Conservation (phyloP, 2,113 vertebrate genomes). For the Kobus ellipsiprymnus region DNA sequence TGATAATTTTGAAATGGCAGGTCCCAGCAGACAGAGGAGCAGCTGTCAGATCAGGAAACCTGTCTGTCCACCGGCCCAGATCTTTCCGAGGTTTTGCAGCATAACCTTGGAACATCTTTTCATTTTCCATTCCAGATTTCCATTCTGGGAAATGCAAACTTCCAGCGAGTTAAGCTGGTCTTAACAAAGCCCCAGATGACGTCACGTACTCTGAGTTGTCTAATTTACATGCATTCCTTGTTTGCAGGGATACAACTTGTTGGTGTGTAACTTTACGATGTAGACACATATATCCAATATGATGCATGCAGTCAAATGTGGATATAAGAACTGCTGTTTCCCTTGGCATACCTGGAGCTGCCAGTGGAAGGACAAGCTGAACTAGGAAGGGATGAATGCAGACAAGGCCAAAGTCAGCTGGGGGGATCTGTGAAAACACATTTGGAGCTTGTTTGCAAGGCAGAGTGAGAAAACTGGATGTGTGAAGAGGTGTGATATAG, state of each 20-base stretch:
- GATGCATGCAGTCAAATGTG: background rate
- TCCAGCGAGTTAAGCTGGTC: background rate
- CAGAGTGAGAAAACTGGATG: background rate
- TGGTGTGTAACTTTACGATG: background rate
- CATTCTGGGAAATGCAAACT: background rate
- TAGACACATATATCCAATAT: fast-evolving
- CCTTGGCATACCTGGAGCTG: too few species aligned
- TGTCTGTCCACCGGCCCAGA: slow-evolving; percentile 23
- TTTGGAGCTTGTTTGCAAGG: background rate
- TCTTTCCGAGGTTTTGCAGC: background rate
- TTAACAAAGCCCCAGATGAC: background rate
- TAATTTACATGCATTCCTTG: background rate
- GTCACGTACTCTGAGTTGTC: background rate
- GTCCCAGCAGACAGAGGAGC: background rate
- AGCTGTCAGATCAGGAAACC: slow-evolving; percentile 9
- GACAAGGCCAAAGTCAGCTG: background rate
- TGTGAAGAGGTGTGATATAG: background rate
- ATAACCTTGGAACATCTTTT: background rate
- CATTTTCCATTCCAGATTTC: background rate
- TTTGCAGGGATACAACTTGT: background rate
- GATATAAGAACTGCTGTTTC: background rate
- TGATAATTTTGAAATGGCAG: slow-evolving; percentile 9
- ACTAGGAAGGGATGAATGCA: background rate
- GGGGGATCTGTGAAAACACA: background rate
- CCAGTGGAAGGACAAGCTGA: background rate